Base-by-base conservation (phyloP, 1,140 invertebrate species). In the Ceratosolen solmsi region DNA sequence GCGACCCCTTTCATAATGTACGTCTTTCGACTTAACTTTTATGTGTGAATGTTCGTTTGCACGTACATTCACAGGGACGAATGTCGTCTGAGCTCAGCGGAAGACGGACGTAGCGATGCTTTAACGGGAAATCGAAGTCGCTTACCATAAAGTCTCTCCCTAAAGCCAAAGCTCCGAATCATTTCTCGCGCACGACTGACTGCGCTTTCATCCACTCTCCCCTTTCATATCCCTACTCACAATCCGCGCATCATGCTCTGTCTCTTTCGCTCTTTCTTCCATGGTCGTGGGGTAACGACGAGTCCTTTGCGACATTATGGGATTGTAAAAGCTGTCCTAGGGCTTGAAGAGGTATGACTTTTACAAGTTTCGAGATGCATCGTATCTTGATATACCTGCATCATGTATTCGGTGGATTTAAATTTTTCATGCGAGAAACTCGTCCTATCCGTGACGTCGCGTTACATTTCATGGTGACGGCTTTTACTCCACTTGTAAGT, bases 61-160 rank as follows among this genome's bases (percentile, higher is more conserved):
- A 33, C 8, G 9, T n/a, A 68, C 36, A 11, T 20, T 0, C 20
- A 38, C 33, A 68, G 2, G 36, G 33, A n/a, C 1, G 20, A 17
- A 33, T 36, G 5, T 11, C 9, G 51, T 9, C 30, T 9, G 58
- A 60, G 58, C 25, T 60, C 58, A 30, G 27, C n/a, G 25, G 25
- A 60, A 60, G 58, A 25, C 58, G n/a, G 30, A 20, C 56, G n/a
- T 49, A 76, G 33, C 25, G 74, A 60, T 54, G 80, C 83, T 86
- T 87, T 88, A 88, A 88, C 87, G 87, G 87, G 86, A 87, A 88
- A 88, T 88, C 87, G 87, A 88, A 88, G 83, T 86, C 88, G 85
- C 87, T 88, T 88, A 87, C 86, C 87, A 88, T 88, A 88, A 88
- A 88, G 86, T 88, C 82, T 82, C 84, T 78, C 60, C 54, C 72